Evolutionary conservation across 2,888 invertebrate genomes (phyloP).

Genomic region (Cyrtodaria siliqua): DNA sequence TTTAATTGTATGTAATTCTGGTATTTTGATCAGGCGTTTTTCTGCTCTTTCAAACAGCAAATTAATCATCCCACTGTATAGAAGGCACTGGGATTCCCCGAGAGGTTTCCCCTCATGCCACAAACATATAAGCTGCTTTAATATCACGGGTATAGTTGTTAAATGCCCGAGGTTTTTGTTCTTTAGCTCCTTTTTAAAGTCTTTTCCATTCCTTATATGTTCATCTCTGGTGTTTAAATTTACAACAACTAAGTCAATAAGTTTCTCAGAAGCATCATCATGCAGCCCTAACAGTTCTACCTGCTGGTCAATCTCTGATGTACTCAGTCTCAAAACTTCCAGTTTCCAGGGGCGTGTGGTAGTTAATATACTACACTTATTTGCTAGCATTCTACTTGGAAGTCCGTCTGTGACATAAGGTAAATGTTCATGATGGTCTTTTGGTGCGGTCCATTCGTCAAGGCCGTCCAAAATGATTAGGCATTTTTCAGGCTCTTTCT

Average conservation of each 20-base stretch:
- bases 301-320: conserved; percentile 1
- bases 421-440: no score
- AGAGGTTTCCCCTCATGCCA: conserved; percentile 11
- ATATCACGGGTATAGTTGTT: not conserved
- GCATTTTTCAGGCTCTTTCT: conserved; percentile 6
- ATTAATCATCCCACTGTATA: conserved; percentile 11
- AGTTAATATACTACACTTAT: no score
- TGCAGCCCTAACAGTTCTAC: not conserved
- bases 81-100: not conserved
- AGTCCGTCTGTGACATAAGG: no score
- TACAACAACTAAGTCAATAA: not conserved
- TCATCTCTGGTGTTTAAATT: not conserved
- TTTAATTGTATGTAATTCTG: no score
- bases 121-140: conserved; percentile 19
- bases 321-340: not conserved
- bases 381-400: not conserved
- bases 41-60: not conserved
- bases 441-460: no score
- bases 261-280: not conserved
- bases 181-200: not conserved
- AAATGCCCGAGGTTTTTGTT: not conserved
- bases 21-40: not conserved
- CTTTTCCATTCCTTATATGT: not conserved
- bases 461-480: not conserved
- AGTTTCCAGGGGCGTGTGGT: conserved; percentile 1